phyloP scores from a whole-genome alignment of 2,888 invertebrate species.

The Cerceris ruficornis region DNA sequence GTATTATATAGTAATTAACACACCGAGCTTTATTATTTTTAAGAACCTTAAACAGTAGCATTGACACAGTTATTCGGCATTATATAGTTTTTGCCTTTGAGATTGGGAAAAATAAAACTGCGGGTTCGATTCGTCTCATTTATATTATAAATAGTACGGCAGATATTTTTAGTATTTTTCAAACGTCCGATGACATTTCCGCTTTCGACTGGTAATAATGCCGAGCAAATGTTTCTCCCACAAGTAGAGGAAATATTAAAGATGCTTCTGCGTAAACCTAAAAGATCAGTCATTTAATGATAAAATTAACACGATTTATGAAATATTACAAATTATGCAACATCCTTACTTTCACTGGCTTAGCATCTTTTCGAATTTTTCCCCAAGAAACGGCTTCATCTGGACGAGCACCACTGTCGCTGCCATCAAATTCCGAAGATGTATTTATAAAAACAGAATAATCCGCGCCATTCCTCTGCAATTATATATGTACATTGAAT shows the following conservation, averaged over 20 bases:
- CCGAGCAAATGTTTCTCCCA: constrained; percentile 96
- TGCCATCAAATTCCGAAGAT: constrained; percentile 97
- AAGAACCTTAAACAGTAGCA: too few relatives aligned
- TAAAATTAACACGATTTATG: neutral
- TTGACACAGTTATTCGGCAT: too few relatives aligned
- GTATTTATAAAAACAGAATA: constrained; percentile 98
- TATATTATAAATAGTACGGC: constrained; percentile 6
- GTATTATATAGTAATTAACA: too few relatives aligned
- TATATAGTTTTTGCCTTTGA: neutral
- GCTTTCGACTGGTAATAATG: constrained; percentile 71
- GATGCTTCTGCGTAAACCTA: constrained; percentile 96
- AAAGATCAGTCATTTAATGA: constrained; percentile 35
- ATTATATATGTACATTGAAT: constrained; percentile 42
- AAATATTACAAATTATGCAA: neutral
- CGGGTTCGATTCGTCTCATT: neutral
- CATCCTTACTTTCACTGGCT: constrained; percentile 90
- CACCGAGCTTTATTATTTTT: too few relatives aligned
- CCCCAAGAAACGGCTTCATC: constrained; percentile 99
- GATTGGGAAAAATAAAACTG: neutral
- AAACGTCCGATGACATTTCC: constrained; percentile 70
- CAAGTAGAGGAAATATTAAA: constrained; percentile 95
- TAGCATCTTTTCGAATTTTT: constrained; percentile 94
- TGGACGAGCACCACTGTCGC: constrained; percentile 98
- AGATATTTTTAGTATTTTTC: constrained; percentile 39
- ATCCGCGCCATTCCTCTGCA: constrained; percentile 96